Conservation (phyloP, 2,113 vertebrate species). For the Campylomormyrus tamandua region DNA sequence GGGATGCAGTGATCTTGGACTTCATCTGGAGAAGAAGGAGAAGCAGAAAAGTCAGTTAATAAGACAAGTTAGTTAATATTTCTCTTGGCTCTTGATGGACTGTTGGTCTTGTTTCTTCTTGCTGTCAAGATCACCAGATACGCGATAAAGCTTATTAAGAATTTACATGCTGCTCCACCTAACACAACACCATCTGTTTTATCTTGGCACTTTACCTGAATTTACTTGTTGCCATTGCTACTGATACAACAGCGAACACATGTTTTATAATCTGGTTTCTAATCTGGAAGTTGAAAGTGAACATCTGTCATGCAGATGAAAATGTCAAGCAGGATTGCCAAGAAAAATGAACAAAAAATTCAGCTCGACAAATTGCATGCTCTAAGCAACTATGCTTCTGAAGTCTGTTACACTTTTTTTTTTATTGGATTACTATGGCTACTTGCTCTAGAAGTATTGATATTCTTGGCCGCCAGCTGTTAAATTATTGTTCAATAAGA, state of each 20-base stretch:
- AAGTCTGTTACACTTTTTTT: not conserved
- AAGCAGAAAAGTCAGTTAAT: not conserved
- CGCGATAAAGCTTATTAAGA: not conserved
- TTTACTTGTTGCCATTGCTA: not conserved
- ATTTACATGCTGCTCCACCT: not conserved
- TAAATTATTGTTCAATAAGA: not conserved
- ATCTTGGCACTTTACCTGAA: not conserved
- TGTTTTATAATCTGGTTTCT: not conserved
- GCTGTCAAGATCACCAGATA: not conserved
- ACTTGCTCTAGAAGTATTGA: not conserved
- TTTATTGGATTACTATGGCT: not conserved
- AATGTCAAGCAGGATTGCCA: not conserved
- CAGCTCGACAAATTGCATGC: not conserved
- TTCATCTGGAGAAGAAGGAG: constrained; percentile 46
- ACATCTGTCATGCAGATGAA: not conserved
- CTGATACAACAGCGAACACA: not conserved
- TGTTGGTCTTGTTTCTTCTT: not conserved
- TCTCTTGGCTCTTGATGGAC: not conserved
- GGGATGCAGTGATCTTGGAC: constrained; percentile 55
- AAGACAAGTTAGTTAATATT: not conserved
- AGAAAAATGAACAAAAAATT: not conserved
- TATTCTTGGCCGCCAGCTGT: not conserved
- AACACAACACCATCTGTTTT: not conserved
- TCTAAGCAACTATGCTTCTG: not conserved
- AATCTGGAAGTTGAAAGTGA: constrained; percentile 30